Conservation (phyloP, 2,113 vertebrate species). For the Hydrolagus affinis region DNA sequence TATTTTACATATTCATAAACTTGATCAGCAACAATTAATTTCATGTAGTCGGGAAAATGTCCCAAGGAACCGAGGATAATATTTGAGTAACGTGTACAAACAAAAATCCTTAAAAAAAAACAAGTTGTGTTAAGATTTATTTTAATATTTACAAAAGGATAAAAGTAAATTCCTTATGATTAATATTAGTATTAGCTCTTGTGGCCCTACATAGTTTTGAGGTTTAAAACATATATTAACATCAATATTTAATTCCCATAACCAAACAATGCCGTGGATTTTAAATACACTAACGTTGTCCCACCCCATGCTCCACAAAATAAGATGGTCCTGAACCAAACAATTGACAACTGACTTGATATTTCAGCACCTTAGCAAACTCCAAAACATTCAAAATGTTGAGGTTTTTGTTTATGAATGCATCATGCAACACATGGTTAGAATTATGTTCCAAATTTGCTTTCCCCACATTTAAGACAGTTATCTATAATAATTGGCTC, state of each 20-base stretch:
- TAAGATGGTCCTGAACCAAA: background rate
- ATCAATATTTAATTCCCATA: background rate
- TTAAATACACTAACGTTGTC: constrained; percentile 14
- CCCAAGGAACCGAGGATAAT: too few species aligned
- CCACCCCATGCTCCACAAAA: background rate
- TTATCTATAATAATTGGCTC: background rate
- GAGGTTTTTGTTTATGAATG: background rate
- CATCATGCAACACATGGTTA: background rate
- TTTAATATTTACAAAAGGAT: too few species aligned
- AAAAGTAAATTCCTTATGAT: too few species aligned
- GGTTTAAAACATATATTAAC: too few species aligned
- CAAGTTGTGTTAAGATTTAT: too few species aligned
- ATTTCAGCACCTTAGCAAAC: background rate
- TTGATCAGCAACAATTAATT: too few species aligned
- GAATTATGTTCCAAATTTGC: background rate
- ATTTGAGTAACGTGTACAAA: too few species aligned
- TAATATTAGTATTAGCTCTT: too few species aligned
- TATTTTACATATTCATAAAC: too few species aligned
- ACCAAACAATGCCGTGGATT: background rate
- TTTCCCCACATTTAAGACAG: background rate
- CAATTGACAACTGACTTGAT: background rate
- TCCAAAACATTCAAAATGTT: background rate
- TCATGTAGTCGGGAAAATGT: too few species aligned
- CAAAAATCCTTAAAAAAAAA: too few species aligned
- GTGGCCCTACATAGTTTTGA: too few species aligned